phyloP scores from a whole-genome alignment of 2,888 invertebrate genomes.

The Trachelus stipa region DNA sequence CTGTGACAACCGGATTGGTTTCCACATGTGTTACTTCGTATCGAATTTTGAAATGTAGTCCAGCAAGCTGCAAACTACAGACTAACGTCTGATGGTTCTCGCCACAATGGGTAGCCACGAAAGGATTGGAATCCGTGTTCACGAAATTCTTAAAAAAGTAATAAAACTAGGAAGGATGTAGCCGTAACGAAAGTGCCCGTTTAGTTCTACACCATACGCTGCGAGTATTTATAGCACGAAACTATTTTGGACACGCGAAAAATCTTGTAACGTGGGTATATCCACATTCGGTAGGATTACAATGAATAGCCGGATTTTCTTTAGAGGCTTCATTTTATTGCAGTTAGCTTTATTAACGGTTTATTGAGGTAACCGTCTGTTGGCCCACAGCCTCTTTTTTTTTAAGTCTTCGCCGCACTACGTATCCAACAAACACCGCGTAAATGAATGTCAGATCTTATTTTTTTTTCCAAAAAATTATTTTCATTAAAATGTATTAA shows the following conservation, averaged over 20 bases:
- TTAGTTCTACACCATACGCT: neutral
- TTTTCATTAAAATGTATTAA: too few species aligned
- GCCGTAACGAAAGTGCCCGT: conserved; percentile 21
- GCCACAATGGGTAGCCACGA: conserved; percentile 9
- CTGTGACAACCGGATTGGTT: neutral
- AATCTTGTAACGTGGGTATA: conserved; percentile 26
- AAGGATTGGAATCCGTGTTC: conserved; percentile 18
- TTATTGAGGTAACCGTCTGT: conserved; percentile 4
- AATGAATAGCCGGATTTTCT: conserved; percentile 32
- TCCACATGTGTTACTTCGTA: neutral
- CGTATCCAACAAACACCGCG: neutral
- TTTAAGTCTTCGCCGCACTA: neutral
- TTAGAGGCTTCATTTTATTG: conserved; percentile 2
- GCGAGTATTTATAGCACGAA: neutral
- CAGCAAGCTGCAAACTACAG: neutral
- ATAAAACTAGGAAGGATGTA: conserved; percentile 33
- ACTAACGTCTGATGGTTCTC: neutral
- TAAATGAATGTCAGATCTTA: neutral
- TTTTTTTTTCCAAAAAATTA: too few species aligned
- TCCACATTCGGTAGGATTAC: conserved; percentile 29
- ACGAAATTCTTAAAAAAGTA: conserved; percentile 38
- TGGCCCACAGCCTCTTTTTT: conserved; percentile 11
- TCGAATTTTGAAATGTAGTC: neutral
- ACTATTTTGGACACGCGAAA: conserved; percentile 6
- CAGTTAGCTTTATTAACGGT: conserved; percentile 2